Conservation (phyloP, 1,140 invertebrate genomes). For the Diprion similis region DNA sequence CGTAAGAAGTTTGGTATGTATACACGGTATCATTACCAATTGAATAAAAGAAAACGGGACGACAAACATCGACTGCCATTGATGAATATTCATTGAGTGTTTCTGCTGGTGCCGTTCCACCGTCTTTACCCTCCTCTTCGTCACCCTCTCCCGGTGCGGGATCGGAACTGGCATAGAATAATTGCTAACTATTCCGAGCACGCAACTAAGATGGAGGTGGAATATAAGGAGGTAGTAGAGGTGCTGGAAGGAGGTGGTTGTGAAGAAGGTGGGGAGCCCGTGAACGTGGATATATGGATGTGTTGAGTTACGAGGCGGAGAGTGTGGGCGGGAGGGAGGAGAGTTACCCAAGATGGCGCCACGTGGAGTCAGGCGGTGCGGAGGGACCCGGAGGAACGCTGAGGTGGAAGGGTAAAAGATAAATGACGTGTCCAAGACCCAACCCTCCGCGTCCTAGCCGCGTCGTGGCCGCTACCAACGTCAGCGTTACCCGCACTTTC, state of each 20-base stretch:
- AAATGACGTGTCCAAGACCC: slow-evolving; percentile 59
- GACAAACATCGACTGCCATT: slow-evolving; percentile 20
- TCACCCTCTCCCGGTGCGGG: slow-evolving; percentile 6
- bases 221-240: slow-evolving; percentile 19
- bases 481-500: slow-evolving; percentile 36
- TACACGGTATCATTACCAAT: slow-evolving; percentile 13
- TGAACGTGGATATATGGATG: slow-evolving; percentile 17
- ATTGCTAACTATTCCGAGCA: slow-evolving; percentile 50
- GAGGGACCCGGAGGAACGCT: slow-evolving; percentile 22
- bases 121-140: neutral
- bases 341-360: slow-evolving; percentile 56
- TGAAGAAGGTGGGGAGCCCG: neutral
- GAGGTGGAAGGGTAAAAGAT: slow-evolving; percentile 57
- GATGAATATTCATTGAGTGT: slow-evolving; percentile 33
- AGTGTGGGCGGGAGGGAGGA: slow-evolving; percentile 43
- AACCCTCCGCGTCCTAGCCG: slow-evolving; percentile 1
- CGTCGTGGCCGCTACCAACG: slow-evolving; percentile 31
- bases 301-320: slow-evolving; percentile 35
- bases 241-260: slow-evolving; percentile 10
- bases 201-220: slow-evolving; percentile 35
- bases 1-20: too few relatives aligned
- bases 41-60: slow-evolving; percentile 20
- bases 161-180: slow-evolving; percentile 39
- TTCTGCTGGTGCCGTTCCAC: neutral
- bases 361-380: slow-evolving; percentile 30